Conservation (phyloP, 2,797 vertebrate species). For the Dromococcyx pavoninus region DNA sequence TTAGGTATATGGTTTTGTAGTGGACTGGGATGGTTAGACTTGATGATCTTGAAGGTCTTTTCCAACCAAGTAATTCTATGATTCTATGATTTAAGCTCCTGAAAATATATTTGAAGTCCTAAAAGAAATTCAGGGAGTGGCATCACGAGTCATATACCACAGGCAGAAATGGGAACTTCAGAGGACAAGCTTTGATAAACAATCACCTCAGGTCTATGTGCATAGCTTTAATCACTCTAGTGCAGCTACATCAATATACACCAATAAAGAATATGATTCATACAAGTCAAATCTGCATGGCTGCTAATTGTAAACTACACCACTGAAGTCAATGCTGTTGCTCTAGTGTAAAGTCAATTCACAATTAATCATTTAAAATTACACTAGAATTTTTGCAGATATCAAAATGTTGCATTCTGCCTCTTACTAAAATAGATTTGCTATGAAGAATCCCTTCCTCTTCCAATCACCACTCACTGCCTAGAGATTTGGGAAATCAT, state of each 20-base stretch:
- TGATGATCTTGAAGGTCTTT: no score
- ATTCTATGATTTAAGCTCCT: background rate
- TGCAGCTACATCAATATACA: background rate
- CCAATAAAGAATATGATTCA: background rate
- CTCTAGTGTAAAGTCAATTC: background rate
- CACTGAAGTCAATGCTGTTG: background rate
- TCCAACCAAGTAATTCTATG: no score
- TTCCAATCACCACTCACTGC: background rate
- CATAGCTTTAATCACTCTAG: background rate
- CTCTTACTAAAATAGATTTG: background rate
- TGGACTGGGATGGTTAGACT: no score
- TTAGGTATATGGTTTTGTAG: no score
- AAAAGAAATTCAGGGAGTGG: background rate
- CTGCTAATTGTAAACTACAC: background rate
- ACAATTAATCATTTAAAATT: background rate
- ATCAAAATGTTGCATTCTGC: background rate
- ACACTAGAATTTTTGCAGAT: background rate
- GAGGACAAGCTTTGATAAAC: background rate
- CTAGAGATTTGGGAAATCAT: background rate
- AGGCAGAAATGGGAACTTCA: background rate
- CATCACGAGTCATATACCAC: background rate
- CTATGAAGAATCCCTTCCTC: background rate
- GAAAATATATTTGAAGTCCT: background rate
- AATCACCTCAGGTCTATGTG: background rate
- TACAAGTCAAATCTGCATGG: background rate